A percentile compares a stretch with the other conserved stretches of the same genome.
Conservation (phyloP, 2,888 invertebrate genomes). For the Mythimna impura region DNA sequence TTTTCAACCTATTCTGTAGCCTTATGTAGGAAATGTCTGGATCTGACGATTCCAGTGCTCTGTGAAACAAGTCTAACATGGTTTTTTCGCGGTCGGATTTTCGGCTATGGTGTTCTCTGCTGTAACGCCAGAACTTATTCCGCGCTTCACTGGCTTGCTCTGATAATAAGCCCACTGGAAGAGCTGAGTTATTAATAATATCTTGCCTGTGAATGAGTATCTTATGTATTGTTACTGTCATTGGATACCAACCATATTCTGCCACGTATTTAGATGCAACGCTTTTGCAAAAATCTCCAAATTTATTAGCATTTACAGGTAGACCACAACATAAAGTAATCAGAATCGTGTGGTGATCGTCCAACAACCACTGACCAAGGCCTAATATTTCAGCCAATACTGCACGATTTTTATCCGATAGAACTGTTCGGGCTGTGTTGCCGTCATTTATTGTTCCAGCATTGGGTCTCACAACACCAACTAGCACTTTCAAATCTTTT, state of each 20-base stretch:
- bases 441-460: neutral
- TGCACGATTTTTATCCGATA: too few species aligned
- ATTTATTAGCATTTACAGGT: neutral
- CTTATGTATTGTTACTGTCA: constrained; percentile 4
- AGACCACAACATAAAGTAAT: neutral
- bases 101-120: too few species aligned
- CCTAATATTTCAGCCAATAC: too few species aligned
- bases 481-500: neutral
- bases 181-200: neutral
- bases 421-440: neutral
- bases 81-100: too few species aligned
- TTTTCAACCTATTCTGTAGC: too few species aligned
- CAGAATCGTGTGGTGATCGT: neutral
- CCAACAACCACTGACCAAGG: neutral
- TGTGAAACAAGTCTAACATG: too few species aligned
- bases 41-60: too few species aligned
- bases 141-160: too few species aligned
- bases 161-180: too few species aligned
- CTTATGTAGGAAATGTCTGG: too few species aligned
- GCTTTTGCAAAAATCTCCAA: neutral
- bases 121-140: too few species aligned
- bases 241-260: neutral
- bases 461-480: neutral
- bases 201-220: neutral
- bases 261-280: neutral